Evolutionary conservation across 2,888 invertebrate species (phyloP).

Genomic region (Idaea biselata): DNA sequence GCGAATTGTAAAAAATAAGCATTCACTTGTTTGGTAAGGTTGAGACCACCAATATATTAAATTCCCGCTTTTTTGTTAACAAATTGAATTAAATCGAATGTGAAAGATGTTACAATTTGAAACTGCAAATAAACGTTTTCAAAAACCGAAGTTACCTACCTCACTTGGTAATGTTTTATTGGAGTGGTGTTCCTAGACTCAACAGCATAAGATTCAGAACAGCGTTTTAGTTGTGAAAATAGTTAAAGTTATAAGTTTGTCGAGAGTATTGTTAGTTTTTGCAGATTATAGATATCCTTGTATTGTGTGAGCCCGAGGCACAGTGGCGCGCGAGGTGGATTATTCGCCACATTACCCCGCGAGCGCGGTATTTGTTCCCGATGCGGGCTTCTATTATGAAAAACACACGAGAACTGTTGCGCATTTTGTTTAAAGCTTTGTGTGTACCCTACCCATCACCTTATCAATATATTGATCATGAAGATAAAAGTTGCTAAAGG

Average conservation of each 20-base stretch:
- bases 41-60: constrained; percentile 52
- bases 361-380: constrained; percentile 52
- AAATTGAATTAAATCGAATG: constrained; percentile 71
- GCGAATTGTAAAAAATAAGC: background rate
- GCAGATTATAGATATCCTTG: constrained; percentile 63
- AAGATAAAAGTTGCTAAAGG: too few species aligned
- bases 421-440: constrained; percentile 50
- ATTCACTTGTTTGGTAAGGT: constrained; percentile 24
- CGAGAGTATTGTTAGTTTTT: constrained; percentile 61
- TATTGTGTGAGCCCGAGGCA: constrained; percentile 46
- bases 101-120: constrained; percentile 50
- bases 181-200: background rate
- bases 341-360: constrained; percentile 69
- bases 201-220: background rate
- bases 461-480: background rate
- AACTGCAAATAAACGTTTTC: constrained; percentile 36
- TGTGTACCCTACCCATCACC: constrained; percentile 12
- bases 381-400: constrained; percentile 52
- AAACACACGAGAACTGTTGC: constrained; percentile 52
- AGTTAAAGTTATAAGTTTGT: background rate
- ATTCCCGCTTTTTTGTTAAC: constrained; percentile 58
- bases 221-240: constrained; percentile 21
- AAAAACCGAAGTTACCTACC: constrained; percentile 21
- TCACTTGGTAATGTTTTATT: background rate
- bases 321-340: constrained; percentile 71